Base-by-base conservation (phyloP, 2,888 invertebrate genomes). In the Muscina levida region DNA sequence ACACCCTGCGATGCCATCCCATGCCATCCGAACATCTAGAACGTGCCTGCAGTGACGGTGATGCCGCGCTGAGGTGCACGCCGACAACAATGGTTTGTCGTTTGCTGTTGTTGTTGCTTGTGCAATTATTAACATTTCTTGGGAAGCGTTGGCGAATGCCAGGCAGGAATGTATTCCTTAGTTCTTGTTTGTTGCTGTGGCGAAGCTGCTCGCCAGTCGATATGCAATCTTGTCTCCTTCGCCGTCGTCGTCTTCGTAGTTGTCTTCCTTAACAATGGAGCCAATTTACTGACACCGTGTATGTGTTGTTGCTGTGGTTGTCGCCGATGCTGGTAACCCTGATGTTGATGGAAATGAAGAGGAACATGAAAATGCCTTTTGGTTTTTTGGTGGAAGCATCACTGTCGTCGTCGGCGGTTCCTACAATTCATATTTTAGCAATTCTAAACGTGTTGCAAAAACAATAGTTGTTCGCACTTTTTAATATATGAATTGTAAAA, bases 401-500 rank as follows among this genome's bases (percentile, higher is more conserved):
- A 56, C 56, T 42, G 51, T 72, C 53, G 48, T 65, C 65, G 65
- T 62, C 62, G 15, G 17, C 57, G 62, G 67, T 72, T 75, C 44
- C 15, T 85, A 86, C 88, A 88, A 88, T 86, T 87, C 88, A 88
- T 87, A 88, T 87, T 88, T 88, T 88, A 88, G 87, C 87, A 87
- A 88, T 88, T 88, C 87, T 87, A 87, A 88, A 88, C 87, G 86
- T 88, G 87, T 87, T 87, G 87, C 84, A 86, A 81, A 72, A 79
- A 74, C 86, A 83, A 79, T 80, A 77, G 77, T 79, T 82, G 71
- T 73, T 82, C 77, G 72, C 83, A 82, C 85, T 82, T 84, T 85
- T 85, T 86, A 88, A 89, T 89, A 89, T 89, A 89, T 89, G 89
- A 89, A 89, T 89, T 89, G 88, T 87, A 89, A 89, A 89, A 89